Conservation (phyloP, 2,797 vertebrate genomes). For the Lepilemur septentrionalis region DNA sequence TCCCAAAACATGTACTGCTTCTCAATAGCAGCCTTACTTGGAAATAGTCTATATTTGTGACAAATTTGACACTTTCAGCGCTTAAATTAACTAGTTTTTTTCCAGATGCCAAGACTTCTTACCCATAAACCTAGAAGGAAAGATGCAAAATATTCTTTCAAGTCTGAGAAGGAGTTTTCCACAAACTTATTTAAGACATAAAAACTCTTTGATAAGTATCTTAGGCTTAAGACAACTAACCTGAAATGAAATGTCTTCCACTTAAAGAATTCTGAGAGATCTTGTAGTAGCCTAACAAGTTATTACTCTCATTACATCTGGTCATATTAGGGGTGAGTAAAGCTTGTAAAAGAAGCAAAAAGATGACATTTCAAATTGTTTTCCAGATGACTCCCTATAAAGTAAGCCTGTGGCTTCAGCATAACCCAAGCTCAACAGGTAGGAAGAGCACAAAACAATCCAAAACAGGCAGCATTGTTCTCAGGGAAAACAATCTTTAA, state of each 20-base stretch:
- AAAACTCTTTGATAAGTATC: neutral
- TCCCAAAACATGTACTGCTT: neutral
- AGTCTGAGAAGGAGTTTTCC: neutral
- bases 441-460: slow-evolving; percentile 50
- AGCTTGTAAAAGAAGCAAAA: slow-evolving; percentile 37
- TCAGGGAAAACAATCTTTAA: slow-evolving; percentile 45
- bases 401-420: slow-evolving; percentile 18
- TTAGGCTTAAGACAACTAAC: neutral
- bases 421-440: slow-evolving; percentile 56
- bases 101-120: neutral
- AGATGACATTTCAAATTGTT: slow-evolving; percentile 27
- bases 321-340: neutral
- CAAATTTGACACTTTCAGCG: neutral
- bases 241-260: neutral
- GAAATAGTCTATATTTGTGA: neutral
- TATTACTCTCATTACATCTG: slow-evolving; percentile 14
- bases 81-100: neutral
- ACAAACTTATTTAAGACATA: neutral
- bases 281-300: neutral
- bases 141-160: neutral
- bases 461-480: slow-evolving; percentile 39
- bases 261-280: neutral
- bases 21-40: neutral
- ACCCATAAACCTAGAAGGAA: neutral
- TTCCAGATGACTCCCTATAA: slow-evolving; percentile 56